phyloP scores from a whole-genome alignment of 2,888 invertebrate genomes.

The Lasioglossum leucozonium region DNA sequence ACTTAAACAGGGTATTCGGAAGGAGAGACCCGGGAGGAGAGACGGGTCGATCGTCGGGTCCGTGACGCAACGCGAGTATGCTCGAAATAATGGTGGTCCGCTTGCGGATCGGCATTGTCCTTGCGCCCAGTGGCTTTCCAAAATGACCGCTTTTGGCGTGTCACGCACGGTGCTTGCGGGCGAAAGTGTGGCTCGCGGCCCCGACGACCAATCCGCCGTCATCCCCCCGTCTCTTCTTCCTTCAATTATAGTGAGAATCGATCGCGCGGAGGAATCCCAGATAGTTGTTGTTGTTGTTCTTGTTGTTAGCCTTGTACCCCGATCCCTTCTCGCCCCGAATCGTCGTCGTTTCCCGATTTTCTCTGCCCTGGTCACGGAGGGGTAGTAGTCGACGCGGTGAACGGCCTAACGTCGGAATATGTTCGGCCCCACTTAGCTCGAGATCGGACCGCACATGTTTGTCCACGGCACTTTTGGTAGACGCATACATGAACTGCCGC shows the following conservation, averaged over 20 bases:
- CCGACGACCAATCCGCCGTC: conserved; percentile 35
- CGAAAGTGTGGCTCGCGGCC: conserved; percentile 53
- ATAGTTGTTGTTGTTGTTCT: background rate
- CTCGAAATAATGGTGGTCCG: conserved; percentile 77
- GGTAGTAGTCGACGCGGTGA: conserved; percentile 29
- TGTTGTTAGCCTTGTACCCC: background rate
- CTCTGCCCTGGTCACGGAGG: conserved; percentile 10
- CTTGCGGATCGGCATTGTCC: conserved; percentile 76
- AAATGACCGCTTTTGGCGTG: conserved; percentile 83
- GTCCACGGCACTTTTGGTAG: background rate
- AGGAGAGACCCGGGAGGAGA: conserved; percentile 9
- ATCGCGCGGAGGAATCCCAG: conserved; percentile 52
- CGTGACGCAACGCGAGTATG: conserved; percentile 55
- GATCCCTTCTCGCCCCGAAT: background rate
- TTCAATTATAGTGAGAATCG: conserved; percentile 68
- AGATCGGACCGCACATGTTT: background rate
- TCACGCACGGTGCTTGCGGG: conserved; percentile 80
- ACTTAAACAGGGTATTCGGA: conserved; percentile 78
- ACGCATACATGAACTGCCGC: no score
- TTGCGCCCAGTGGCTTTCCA: conserved; percentile 78
- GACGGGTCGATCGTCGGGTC: conserved; percentile 46
- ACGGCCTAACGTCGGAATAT: background rate
- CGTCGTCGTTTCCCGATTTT: background rate
- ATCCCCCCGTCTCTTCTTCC: conserved; percentile 43
- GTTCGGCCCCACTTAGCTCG: background rate